phyloP scores from a whole-genome alignment of 2,113 vertebrate species.

The Physeter macrocephalus region DNA sequence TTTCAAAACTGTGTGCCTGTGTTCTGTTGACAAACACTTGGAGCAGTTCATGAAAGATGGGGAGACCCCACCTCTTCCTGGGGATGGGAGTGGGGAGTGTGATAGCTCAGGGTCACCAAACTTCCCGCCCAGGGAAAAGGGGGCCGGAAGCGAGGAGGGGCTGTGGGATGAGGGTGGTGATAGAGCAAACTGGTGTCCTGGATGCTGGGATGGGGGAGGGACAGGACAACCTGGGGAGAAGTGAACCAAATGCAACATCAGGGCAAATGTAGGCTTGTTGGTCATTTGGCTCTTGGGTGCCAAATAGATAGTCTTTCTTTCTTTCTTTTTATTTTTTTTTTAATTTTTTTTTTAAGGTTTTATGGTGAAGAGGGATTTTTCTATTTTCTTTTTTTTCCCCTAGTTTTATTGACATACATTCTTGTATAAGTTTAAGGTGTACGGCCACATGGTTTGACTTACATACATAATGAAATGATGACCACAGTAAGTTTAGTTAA shows the following conservation, averaged over 20 bases:
- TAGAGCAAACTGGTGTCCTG: neutral
- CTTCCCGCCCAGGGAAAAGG: neutral
- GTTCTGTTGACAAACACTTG: neutral
- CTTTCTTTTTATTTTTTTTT: fast-evolving
- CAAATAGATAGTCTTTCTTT: neutral
- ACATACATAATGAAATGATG: neutral
- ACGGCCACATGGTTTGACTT: neutral
- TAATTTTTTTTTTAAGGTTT: neutral
- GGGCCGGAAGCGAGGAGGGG: neutral
- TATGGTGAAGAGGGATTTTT: neutral
- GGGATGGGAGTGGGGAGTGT: neutral
- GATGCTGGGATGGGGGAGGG: neutral
- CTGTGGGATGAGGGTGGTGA: neutral
- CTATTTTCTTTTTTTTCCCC: neutral
- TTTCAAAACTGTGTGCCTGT: neutral
- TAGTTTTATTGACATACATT: neutral
- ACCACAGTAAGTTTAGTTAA: neutral
- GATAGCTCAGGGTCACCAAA: neutral
- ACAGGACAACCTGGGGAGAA: neutral
- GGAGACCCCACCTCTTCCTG: neutral
- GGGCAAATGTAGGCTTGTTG: too few relatives aligned
- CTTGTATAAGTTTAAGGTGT: neutral
- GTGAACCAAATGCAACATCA: neutral
- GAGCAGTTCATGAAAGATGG: neutral
- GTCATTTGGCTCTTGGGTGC: neutral